Conservation (phyloP, 2,797 vertebrate species). For the Lagorchestes hirsutus region DNA sequence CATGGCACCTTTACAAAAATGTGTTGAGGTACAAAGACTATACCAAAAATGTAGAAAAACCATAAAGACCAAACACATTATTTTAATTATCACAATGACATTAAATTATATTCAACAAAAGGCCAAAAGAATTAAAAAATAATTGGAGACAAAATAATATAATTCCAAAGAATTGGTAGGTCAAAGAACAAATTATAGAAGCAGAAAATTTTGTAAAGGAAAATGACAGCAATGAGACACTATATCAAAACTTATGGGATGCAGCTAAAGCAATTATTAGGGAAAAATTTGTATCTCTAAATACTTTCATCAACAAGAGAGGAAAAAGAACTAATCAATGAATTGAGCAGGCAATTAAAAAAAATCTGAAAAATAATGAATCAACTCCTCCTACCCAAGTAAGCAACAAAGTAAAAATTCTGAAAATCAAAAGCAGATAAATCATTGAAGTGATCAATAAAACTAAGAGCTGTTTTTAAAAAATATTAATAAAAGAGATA, state of each 20-base stretch:
- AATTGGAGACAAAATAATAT: not conserved
- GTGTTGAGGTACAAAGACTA: not conserved
- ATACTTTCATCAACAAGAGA: not conserved
- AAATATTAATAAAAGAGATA: not conserved
- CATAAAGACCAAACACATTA: not conserved
- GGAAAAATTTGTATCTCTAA: not conserved
- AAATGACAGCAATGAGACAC: no score
- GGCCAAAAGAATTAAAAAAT: not conserved
- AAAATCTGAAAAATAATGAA: not conserved
- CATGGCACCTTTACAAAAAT: not conserved
- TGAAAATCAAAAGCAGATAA: not conserved
- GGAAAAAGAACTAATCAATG: not conserved
- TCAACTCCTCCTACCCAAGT: no score
- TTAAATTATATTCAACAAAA: not conserved
- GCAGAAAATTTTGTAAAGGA: not conserved
- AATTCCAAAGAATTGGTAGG: not conserved
- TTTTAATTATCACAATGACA: not conserved
- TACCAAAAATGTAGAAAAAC: not conserved
- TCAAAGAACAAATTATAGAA: not conserved
- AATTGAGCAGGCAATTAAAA: not conserved
- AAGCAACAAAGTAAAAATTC: not conserved
- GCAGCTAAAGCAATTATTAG: not conserved
- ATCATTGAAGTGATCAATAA: not conserved
- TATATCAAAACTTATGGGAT: not conserved
- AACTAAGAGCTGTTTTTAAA: no score